Percentiles rank a stretch among this genome's conserved stretches.
phyloP scores from a whole-genome alignment of 1,140 invertebrate genomes.

The Drosophila ohnishii region DNA sequence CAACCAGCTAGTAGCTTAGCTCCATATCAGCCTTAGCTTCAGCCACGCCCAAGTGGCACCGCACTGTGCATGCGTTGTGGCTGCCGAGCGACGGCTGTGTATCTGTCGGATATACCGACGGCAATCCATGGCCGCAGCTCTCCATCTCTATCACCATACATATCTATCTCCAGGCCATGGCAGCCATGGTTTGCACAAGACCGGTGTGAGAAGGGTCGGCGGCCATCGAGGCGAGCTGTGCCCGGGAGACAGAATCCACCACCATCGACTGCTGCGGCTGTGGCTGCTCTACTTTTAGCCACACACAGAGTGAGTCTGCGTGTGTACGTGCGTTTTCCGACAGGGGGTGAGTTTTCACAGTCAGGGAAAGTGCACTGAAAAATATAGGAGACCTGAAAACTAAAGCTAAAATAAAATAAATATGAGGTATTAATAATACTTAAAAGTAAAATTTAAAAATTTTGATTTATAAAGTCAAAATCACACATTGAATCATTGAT shows the following conservation, averaged over 20 bases:
- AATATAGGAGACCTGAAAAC: neutral
- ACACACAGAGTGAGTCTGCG: conserved; percentile 18
- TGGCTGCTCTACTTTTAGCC: conserved; percentile 52
- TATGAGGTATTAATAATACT: neutral
- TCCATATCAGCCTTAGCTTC: conserved; percentile 14
- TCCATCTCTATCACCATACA: neutral
- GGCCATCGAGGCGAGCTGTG: conserved; percentile 22
- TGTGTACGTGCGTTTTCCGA: conserved; percentile 22
- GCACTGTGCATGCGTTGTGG: conserved; percentile 62
- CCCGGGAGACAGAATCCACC: conserved; percentile 37
- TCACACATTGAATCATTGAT: no score
- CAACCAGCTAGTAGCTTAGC: conserved; percentile 2
- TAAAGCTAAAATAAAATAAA: neutral
- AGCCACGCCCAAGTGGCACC: conserved; percentile 62
- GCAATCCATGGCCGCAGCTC: conserved; percentile 55
- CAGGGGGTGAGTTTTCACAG: conserved; percentile 43
- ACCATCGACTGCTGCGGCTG: conserved; percentile 24
- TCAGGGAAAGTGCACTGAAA: conserved; percentile 25
- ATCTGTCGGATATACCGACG: conserved; percentile 62
- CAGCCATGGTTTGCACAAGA: conserved; percentile 48
- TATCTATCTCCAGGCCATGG: conserved; percentile 18
- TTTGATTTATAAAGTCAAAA: no score
- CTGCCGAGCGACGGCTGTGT: conserved; percentile 47
- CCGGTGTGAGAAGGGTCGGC: neutral
- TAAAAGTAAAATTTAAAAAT: neutral